These are phyloP conservation scores for Lophura nycthemera DNA, from an alignment of 2,113 vertebrate genomes.

Conservation along the genomic window DNA sequence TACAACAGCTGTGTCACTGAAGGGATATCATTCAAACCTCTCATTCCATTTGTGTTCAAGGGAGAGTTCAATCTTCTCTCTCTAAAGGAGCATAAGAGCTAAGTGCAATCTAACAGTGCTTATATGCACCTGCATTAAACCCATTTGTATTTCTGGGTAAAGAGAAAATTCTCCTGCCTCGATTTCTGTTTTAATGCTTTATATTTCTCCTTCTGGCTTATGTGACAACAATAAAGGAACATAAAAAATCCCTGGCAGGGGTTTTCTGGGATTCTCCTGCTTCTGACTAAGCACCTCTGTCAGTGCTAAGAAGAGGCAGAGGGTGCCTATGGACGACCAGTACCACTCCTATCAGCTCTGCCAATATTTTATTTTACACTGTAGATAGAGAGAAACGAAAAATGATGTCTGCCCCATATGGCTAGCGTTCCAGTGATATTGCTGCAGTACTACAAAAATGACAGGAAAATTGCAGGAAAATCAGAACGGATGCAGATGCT, in stretches of 20 bases:
- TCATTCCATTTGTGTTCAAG: not conserved
- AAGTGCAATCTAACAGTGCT: not conserved
- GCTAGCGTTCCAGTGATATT: not conserved
- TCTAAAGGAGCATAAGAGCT: not conserved
- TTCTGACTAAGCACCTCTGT: not conserved
- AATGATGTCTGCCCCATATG: not conserved
- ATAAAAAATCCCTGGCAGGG: not conserved
- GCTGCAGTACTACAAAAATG: not conserved
- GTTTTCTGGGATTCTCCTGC: not conserved
- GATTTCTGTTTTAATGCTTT: not conserved
- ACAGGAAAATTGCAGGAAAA: not conserved
- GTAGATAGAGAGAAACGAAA: not conserved
- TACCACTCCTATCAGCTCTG: not conserved
- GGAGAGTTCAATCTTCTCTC: not conserved
- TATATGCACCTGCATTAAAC: not conserved
- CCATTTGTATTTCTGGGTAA: not conserved
- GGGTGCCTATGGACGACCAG: no score
- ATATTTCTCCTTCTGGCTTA: not conserved
- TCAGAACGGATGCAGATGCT: rapidly evolving
- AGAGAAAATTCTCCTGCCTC: not conserved
- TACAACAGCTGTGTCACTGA: not conserved
- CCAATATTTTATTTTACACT: not conserved
- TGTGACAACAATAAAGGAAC: not conserved
- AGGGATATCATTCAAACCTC: not conserved
- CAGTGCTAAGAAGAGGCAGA: not conserved